phyloP scores from a whole-genome alignment of 2,113 vertebrate species.

The Thamnophis sirtalis region DNA sequence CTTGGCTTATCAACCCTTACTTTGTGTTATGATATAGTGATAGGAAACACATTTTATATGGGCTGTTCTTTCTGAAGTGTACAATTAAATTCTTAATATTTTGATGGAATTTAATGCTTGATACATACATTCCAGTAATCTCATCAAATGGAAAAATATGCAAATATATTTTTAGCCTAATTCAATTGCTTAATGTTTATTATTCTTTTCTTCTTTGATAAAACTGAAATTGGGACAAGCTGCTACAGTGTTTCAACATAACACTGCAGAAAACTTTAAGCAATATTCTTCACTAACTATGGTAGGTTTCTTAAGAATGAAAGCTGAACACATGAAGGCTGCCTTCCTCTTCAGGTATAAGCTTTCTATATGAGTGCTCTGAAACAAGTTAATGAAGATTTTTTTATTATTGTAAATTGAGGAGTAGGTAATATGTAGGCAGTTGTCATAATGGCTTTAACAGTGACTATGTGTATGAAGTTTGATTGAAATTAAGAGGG shows the following conservation, averaged over 20 bases:
- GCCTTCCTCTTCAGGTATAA: neutral
- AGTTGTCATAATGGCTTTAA: neutral
- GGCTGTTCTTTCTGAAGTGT: neutral
- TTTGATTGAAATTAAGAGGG: neutral
- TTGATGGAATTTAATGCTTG: neutral
- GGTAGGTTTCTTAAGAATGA: rapidly evolving
- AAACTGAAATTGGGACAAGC: rapidly evolving
- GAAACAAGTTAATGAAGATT: neutral
- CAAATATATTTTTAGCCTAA: neutral
- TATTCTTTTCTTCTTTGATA: neutral
- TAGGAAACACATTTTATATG: neutral
- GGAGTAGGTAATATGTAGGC: neutral
- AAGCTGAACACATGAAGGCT: neutral
- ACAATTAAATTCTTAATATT: neutral
- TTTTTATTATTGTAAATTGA: neutral
- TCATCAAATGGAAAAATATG: neutral
- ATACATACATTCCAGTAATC: neutral
- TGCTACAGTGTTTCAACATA: neutral
- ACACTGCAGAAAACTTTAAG: neutral
- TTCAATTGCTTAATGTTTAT: neutral
- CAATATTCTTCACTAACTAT: neutral
- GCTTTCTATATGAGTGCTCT: neutral
- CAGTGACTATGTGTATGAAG: neutral
- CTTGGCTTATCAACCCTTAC: neutral
- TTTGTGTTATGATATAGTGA: neutral